Evolutionary conservation across 2,113 vertebrate species (phyloP), one percentile per base, ranked within the genome.

Genomic region (Pteronura brasiliensis): DNA sequence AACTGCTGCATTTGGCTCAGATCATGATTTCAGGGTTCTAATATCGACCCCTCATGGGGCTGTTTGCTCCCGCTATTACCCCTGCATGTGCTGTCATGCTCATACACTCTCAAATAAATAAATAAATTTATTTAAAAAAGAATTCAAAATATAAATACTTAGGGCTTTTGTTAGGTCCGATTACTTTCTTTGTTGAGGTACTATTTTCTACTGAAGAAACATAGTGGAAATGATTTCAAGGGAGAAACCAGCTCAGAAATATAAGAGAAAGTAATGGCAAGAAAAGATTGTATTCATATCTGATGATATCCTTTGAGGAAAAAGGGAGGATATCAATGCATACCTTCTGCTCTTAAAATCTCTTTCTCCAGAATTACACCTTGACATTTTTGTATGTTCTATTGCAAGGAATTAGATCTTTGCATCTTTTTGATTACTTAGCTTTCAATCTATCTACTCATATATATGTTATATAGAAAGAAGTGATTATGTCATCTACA

Each of bases 291-390:
- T 31, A 72, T 39, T 90, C 23, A 34, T 4, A 2, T 47, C 4
- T 34, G 42, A 25, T 23, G 14, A n/a, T 85, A n/a, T 80, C 6
- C 4, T 63, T 85, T 39, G 42, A 31, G 14, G 3, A 34, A 44
- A 2, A 34, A 85, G 0, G 23, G 10, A 25, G 1, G 27, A 49
- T 44, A 25, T 20, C 0, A 42, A 4, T 1, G 23, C 29, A 36
- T 12, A 47, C 14, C 5, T 1, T 2, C 14, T 3, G 74, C 6
- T 13, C 14, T 27, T 76, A 1, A 5, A 1, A 36, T 61, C 31
- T 44, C 18, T n/a, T 52, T 49, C 14, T 42, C 31, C 29, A 27
- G 36, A 95, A 80, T 88, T 25, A 23, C 2, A 17, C 39, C 52
- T 86, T 81, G 12, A n/a, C 3, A 10, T 39, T 67, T 88, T 21